Base-by-base conservation (phyloP, 2,797 vertebrate species). In the Xenopus petersii region DNA sequence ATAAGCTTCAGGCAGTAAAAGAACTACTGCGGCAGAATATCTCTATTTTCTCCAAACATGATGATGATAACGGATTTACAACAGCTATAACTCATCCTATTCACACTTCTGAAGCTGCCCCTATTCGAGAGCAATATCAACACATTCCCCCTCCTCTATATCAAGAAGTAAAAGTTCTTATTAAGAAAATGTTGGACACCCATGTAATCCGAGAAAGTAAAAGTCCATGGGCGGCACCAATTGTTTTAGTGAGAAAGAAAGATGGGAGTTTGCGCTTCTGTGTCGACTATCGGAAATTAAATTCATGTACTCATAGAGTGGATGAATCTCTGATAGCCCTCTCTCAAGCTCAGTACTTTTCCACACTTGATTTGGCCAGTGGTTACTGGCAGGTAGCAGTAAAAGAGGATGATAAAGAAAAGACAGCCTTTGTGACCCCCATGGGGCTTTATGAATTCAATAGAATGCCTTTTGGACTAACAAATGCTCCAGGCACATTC, bases 361-460 rank as follows among this genome's bases (percentile, higher is more conserved):
- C 62, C n/a, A 64, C 33, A 36, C 33, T 64, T 6, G 62, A 64
- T 15, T 42, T 64, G 16, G 36, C 30, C 1, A 12, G 30, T 16
- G 62, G 62, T 1, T 64, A 64, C 16, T 64, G 33, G 62, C 62
- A 64, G 9, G 16, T 36, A 2, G 10, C 33, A 15, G 33, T 64
- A n/a, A 26, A 30, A 4, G 26, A 30, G 4, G 2, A 30, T 2
- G 26, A 30, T 4, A 30, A 4, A 30, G 26, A 64, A 8, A 64
- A 64, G 16, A 64, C 62, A 0, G 62, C 62, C 1, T 64, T 64
- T 10, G 15, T 42, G 0, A 42, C 13, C 0, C 62, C 62, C 8
- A 64, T 64, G 62, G 62, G 62, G 1, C 8, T 64, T 4, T 64
- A 12, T 64, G 62, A 64, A 36, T 64, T 64, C 16, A 16, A 33